Conservation (phyloP, 1,140 invertebrate species). For the Atta texana region DNA sequence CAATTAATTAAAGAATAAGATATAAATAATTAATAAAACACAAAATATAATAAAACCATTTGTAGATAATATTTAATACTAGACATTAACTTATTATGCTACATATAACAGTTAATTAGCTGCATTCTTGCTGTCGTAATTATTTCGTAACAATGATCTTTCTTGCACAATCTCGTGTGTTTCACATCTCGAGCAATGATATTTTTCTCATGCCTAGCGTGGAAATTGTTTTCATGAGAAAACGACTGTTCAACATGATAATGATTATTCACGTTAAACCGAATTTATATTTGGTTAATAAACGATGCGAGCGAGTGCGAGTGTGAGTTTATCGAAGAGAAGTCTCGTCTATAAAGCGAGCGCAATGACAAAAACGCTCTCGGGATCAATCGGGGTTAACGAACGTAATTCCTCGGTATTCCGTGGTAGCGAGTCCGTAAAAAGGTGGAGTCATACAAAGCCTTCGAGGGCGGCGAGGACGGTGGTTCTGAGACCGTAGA, state of each 20-base stretch:
- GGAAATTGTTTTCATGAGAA: background rate
- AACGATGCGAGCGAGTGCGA: conserved; percentile 26
- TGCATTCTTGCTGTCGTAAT: background rate
- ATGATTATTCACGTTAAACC: background rate
- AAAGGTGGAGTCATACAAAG: conserved; percentile 34
- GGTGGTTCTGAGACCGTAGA: conserved; percentile 66
- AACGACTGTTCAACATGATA: background rate
- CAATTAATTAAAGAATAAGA: background rate
- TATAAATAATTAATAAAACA: background rate
- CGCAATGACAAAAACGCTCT: conserved; percentile 67
- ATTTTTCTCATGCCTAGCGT: background rate
- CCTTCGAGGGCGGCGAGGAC: background rate
- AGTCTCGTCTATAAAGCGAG: conserved; percentile 65
- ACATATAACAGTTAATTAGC: background rate
- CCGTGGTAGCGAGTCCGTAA: conserved; percentile 47
- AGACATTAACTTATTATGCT: background rate
- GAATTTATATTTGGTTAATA: conserved; percentile 46
- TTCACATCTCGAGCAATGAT: background rate
- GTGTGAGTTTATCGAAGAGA: conserved; percentile 45
- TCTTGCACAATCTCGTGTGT: background rate
- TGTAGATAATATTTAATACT: conserved; percentile 8
- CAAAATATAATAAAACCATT: background rate
- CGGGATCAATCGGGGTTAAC: conserved; percentile 75
- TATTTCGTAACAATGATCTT: background rate
- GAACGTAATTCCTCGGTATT: conserved; percentile 70